phyloP scores from a whole-genome alignment of 2,113 vertebrate species.

The Eira barbara region DNA sequence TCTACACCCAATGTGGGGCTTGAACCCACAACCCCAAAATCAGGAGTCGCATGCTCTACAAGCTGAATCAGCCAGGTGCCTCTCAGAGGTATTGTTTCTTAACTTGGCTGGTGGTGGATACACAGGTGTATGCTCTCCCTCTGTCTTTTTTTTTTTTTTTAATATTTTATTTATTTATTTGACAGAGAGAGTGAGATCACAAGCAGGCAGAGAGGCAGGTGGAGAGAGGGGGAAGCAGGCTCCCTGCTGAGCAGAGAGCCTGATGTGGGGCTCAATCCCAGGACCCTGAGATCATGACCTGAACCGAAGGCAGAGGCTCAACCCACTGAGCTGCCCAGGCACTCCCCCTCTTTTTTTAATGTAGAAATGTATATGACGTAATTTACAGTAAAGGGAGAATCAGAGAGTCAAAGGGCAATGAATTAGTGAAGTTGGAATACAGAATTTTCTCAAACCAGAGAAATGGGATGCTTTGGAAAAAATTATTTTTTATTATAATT shows the following conservation, averaged over 20 bases:
- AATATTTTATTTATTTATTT: too few species aligned
- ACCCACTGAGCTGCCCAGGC: too few species aligned
- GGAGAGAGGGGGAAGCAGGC: too few species aligned
- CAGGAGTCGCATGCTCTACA: background rate
- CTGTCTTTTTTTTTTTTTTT: background rate
- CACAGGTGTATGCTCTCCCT: background rate
- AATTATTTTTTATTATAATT: background rate
- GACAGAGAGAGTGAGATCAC: too few species aligned
- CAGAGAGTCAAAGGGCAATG: background rate
- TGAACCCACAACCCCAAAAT: background rate
- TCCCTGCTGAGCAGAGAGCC: too few species aligned
- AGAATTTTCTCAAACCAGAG: conserved; percentile 32
- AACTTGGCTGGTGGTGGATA: background rate
- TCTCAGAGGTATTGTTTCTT: background rate
- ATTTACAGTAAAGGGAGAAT: background rate
- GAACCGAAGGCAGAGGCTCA: too few species aligned
- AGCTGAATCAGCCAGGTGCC: background rate
- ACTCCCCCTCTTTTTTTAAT: background rate
- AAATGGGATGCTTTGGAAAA: background rate
- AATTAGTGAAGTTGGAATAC: background rate
- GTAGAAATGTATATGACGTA: background rate
- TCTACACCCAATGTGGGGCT: background rate
- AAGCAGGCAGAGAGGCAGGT: too few species aligned
- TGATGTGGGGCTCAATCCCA: too few species aligned
- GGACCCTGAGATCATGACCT: too few species aligned